Evolutionary conservation across 2,888 invertebrate genomes (phyloP), one percentile per base, ranked within the genome.

Genomic region (Torymus auratus): DNA sequence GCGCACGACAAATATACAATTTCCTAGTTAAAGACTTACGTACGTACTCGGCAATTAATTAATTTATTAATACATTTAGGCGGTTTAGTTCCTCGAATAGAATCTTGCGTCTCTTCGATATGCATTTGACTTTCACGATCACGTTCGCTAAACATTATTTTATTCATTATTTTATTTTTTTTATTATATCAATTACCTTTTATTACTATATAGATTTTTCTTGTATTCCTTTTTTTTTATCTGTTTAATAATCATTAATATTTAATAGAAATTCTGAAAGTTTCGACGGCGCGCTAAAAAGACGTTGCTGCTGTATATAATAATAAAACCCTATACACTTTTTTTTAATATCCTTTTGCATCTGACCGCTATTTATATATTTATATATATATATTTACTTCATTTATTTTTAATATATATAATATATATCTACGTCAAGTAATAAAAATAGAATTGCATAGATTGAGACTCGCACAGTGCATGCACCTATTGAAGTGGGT

Each of bases 371-470:
- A 81, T 71, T 65, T 75, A 71, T 81, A 68, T 69, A 55, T 75
- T 14, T 77, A 56, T 61, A 56, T 74, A 23, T 60, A 14, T 53
- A 41, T 71, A 73, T 70, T 74, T 20, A 70, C 65, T 72, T 70
- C 52, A 71, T 78, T 67, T 83, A 78, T 82, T 41, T 41, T 41
- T 41, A 41, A 41, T 41, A 41, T 41, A 41, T 41, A 28, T 28
- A 28, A 64, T 71, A 76, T 78, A 81, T 85, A 83, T 76, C 84
- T 86, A 87, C 82, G 84, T 89, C 86, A 85, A 90, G 89, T 90
- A 91, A 89, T 90, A 90, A 91, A 91, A 91, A 90, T 91, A 90
- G 89, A 90, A 90, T 90, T 89, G 89, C 89, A 88, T 89, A 89
- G 88, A 89, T 88, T 88, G 88, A 89, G 88, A 90, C 87, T 89